Percentiles rank a stretch among this genome's conserved stretches.
Evolutionary conservation across 2,888 invertebrate species (phyloP).

Genomic region (Rhaphigaster nebulosa): DNA sequence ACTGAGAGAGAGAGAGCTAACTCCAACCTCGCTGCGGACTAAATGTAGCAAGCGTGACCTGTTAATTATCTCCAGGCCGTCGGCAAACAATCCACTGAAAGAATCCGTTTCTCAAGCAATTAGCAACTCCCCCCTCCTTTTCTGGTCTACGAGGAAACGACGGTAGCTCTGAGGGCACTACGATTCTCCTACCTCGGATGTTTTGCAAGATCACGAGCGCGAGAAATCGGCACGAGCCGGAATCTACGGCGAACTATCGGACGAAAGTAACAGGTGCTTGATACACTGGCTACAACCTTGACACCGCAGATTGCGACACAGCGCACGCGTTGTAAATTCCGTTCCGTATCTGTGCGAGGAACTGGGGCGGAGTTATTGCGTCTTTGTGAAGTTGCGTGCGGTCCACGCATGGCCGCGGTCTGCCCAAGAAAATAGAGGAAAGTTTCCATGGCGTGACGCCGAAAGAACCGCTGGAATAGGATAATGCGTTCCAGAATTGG

Average conservation of each 20-base stretch:
- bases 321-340: constrained; percentile 5
- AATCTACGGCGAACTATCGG: background rate
- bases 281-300: constrained; percentile 43
- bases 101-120: constrained; percentile 42
- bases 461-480: background rate
- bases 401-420: constrained; percentile 13
- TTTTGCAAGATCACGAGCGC: background rate
- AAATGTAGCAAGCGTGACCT: constrained; percentile 40
- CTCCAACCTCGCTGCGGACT: background rate
- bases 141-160: background rate
- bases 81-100: background rate
- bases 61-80: background rate
- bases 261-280: constrained; percentile 18
- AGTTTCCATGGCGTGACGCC: background rate
- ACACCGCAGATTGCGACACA: background rate
- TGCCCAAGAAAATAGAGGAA: background rate
- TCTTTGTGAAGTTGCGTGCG: constrained; percentile 28
- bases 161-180: background rate
- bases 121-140: background rate
- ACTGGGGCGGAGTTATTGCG: constrained; percentile 22
- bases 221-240: background rate
- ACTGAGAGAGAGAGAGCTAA: background rate
- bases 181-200: background rate
- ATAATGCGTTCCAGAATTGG: background rate
- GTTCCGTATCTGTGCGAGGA: background rate